These are phyloP conservation scores for Drosophila dunni DNA, from an alignment of 1,140 invertebrate species.

Conservation along the genomic window DNA sequence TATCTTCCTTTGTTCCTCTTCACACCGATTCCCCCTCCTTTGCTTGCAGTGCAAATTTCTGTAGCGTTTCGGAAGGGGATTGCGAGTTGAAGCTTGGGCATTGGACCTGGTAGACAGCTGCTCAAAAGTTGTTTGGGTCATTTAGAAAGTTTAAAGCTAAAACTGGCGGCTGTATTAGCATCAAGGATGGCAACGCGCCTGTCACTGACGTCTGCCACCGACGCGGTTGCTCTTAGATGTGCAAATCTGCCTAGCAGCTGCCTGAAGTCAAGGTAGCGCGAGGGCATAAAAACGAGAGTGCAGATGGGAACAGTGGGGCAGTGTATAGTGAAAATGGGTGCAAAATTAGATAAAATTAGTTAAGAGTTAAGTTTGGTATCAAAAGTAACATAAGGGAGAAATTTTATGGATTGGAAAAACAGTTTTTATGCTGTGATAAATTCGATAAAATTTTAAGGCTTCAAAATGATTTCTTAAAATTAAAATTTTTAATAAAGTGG, in stretches of 20 bases:
- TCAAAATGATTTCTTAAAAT: too few species aligned
- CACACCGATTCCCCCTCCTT: not conserved
- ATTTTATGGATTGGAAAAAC: too few species aligned
- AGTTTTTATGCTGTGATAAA: too few species aligned
- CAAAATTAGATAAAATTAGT: not conserved
- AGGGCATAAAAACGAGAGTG: constrained; percentile 24
- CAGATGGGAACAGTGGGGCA: constrained; percentile 12
- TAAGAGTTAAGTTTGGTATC: too few species aligned
- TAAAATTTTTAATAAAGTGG: too few species aligned
- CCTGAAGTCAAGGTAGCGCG: constrained; percentile 35
- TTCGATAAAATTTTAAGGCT: too few species aligned
- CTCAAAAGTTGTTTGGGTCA: constrained; percentile 78
- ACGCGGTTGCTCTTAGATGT: constrained; percentile 49
- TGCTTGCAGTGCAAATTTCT: constrained; percentile 1
- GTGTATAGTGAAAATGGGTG: not conserved
- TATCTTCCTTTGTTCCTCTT: not conserved
- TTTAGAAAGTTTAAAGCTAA: constrained; percentile 76
- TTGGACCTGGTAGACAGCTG: constrained; percentile 61
- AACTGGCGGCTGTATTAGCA: constrained; percentile 56
- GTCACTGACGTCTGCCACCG: constrained; percentile 34
- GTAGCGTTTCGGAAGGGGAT: not conserved
- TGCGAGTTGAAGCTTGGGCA: not conserved
- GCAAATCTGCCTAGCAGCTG: constrained; percentile 62
- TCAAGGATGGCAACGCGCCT: constrained; percentile 37
- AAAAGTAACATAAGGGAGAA: too few species aligned